Base-by-base conservation (phyloP, 2,113 vertebrate genomes). In the Ceyx melanurus region DNA sequence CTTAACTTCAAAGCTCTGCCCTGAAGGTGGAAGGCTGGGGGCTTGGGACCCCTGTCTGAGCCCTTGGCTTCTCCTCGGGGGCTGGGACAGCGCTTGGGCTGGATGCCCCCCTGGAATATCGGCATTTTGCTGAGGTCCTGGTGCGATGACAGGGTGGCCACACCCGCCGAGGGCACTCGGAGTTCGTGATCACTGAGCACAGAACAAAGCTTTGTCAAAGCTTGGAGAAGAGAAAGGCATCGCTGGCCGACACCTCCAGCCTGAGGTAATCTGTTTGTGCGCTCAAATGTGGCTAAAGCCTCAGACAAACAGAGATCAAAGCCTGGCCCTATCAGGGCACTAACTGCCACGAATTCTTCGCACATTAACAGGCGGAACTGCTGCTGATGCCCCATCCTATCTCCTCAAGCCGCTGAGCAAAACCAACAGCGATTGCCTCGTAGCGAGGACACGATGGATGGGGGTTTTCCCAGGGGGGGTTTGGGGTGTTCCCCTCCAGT, bases 301-400 rank as follows among this genome's bases (percentile, higher is more conserved):
- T n/a, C 26, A 16, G 46, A 66, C 78, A 81, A 61, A 71, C 9
- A 53, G 48, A 89, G 82, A 92, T 94, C 85, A 94, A 95, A 95
- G 91, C 85, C 37, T 91, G 58, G 66, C 15, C 82, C 48, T 66
- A 70, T 83, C 77, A 37, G 42, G 5, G 51, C n/a, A 22, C 37
- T 50, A 67, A 82, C 78, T 60, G 88, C 78, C 61, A 4, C 10
- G 37, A 75, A 60, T 84, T 68, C 78, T 58, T 66, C 51, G 82
- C 74, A 45, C 87, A 71, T 87, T 46, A 89, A 82, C 82, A 71
- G 37, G 82, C 2, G 11, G 50, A 75, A n/a, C 90, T 54, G 70
- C 6, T 42, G 81, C 26, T 58, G 61, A 46, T 78, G 85, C 54
- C 35, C 84, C 48, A 13, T 2, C 23, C 37, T 37, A 82, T 21